These are phyloP conservation scores for Diadophis punctatus DNA, from an alignment of 2,113 vertebrate species.

Conservation along the genomic window DNA sequence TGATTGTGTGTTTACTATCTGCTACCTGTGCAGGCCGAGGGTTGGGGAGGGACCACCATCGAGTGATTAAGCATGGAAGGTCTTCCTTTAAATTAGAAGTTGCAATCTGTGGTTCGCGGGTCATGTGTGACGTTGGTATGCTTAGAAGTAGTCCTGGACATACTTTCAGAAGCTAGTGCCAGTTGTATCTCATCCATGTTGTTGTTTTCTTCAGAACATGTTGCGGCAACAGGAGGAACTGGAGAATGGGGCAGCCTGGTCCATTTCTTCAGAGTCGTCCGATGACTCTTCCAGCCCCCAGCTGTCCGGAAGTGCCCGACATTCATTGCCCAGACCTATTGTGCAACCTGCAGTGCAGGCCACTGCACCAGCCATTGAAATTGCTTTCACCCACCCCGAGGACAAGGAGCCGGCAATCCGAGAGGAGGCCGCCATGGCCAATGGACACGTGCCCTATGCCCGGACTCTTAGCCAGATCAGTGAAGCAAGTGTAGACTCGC, in stretches of 20 bases:
- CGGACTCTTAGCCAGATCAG: conserved; percentile 95
- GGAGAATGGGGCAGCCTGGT: conserved; percentile 91
- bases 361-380: conserved; percentile 71
- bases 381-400: conserved; percentile 79
- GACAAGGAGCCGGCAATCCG: conserved; percentile 47
- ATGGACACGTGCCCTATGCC: conserved; percentile 74
- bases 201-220: conserved; percentile 78
- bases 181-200: not conserved
- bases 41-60: not conserved
- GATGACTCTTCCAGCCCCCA: conserved; percentile 93
- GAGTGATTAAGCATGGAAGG: not conserved
- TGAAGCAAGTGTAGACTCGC: conserved; percentile 81
- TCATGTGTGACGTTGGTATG: not conserved
- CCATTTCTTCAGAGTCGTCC: conserved; percentile 91
- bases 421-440: conserved; percentile 57
- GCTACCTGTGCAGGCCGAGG: not conserved
- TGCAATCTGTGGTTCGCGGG: not conserved
- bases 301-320: conserved; percentile 73
- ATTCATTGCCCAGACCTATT: conserved; percentile 69
- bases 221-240: conserved; percentile 83
- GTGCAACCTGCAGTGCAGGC: conserved; percentile 80
- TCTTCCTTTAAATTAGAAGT: not conserved
- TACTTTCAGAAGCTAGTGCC: not conserved
- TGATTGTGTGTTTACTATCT: fast-evolving
- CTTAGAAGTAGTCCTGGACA: not conserved